Base-by-base conservation (phyloP, 1,140 invertebrate genomes). In the Protaetia brevitarsis region DNA sequence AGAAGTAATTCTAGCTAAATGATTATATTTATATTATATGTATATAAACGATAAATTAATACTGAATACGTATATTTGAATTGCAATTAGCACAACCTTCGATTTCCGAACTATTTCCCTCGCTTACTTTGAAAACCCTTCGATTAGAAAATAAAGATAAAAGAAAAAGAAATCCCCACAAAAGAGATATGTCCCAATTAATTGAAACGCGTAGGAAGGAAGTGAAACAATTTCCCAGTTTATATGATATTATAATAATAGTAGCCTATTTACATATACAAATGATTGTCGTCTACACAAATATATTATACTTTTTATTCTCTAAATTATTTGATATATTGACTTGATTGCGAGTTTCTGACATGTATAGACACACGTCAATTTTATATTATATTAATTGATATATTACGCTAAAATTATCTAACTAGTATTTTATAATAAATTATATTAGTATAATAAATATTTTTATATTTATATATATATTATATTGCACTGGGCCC, bases 121-220 rank as follows among this genome's bases (percentile, higher is more conserved):
- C 37, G n/a, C n/a, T n/a, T 45, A 23, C 13, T 51, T 4, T 7
- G 3, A 7, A 23, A 19, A 51, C 26, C 4, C 11, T 34, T 51
- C 7, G 5, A 51, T 51, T 51, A n/a, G n/a, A n/a, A n/a, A n/a
- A n/a, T n/a, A n/a, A n/a, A n/a, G n/a, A n/a, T n/a, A n/a, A n/a
- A n/a, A n/a, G n/a, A n/a, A n/a, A n/a, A n/a, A n/a, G n/a, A n/a
- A n/a, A n/a, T n/a, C n/a, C n/a, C n/a, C n/a, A n/a, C n/a, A 59
- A 62, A 66, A 68, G 71, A 74, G 72, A 71, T 74, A 71, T 74
- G 68, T 65, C 26, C 26, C 41, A 51, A 51, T 51, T 72, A 74
- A 74, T 74, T 74, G 72, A 72, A 70, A 72, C 72, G 67, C 26
- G 71, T 74, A 74, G 72, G 72, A 71, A 74, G 63, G 45, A 29